Conservation (phyloP, 2,797 vertebrate genomes). For the Esox lucius region DNA sequence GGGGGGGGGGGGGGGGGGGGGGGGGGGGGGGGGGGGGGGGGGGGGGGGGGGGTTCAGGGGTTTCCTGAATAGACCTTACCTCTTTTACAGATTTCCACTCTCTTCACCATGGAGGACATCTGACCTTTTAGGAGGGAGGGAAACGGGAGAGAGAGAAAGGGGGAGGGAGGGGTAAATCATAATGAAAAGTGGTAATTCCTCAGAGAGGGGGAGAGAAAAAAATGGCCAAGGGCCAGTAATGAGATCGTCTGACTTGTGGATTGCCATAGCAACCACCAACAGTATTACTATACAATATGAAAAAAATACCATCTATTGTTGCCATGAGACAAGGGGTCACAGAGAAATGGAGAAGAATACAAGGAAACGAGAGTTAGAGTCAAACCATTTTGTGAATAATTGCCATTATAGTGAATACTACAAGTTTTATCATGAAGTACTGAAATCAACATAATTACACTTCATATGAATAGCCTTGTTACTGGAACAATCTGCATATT, state of each 20-base stretch:
- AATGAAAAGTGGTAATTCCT: conserved; percentile 78
- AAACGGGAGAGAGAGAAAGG: conserved; percentile 57
- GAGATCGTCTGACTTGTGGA: conserved; percentile 93
- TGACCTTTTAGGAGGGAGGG: conserved; percentile 86
- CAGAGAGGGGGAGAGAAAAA: conserved; percentile 88
- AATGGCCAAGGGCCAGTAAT: conserved; percentile 95
- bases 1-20: conserved; percentile 65
- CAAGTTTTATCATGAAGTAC: not conserved
- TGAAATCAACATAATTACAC: not conserved
- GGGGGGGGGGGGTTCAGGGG: conserved; percentile 78
- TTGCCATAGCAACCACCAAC: conserved; percentile 87
- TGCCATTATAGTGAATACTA: conserved; percentile 32
- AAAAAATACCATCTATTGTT: conserved; percentile 74
- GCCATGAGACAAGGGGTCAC: conserved; percentile 30
- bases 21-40: too few species aligned
- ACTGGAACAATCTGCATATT: conserved; percentile 9
- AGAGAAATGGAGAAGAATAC: conserved; percentile 7
- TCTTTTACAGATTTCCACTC: conserved; percentile 85
- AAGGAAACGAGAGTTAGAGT: not conserved
- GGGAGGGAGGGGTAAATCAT: conserved; percentile 56
- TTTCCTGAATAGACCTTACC: conserved; percentile 89
- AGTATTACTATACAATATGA: conserved; percentile 91
- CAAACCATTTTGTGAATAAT: conserved; percentile 42
- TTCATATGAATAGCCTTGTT: not conserved
- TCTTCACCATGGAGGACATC: conserved; percentile 92